These are phyloP conservation scores for Coregonus clupeaformis DNA, from an alignment of 2,113 vertebrate species.

Conservation along the genomic window DNA sequence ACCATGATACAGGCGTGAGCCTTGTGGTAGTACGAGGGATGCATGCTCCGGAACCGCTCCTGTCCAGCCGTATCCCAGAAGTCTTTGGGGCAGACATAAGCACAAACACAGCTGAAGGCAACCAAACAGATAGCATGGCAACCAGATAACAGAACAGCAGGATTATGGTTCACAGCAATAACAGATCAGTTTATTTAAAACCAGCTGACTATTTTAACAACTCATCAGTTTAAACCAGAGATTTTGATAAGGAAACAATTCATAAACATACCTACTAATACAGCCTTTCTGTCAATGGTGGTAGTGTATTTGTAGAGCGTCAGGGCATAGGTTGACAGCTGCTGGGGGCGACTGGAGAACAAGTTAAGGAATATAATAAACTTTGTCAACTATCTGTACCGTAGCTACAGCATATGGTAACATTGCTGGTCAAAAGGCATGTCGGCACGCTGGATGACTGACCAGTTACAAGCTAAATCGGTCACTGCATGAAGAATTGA, in stretches of 20 bases:
- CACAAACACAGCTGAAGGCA: background rate
- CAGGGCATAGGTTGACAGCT: slow-evolving; percentile 92
- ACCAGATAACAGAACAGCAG: background rate
- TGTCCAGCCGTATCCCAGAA: slow-evolving; percentile 98
- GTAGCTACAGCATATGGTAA: too few species aligned
- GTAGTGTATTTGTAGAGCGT: slow-evolving; percentile 89
- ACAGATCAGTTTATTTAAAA: background rate
- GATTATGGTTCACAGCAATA: background rate
- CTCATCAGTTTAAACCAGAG: background rate
- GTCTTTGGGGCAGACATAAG: slow-evolving; percentile 72
- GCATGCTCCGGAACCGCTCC: slow-evolving; percentile 95
- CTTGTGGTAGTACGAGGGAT: slow-evolving; percentile 95
- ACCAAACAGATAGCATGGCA: background rate
- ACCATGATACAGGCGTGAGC: slow-evolving; percentile 98
- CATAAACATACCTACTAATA: slow-evolving; percentile 84
- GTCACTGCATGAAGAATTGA: too few species aligned
- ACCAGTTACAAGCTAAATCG: background rate
- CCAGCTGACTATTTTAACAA: background rate
- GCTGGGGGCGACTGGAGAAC: slow-evolving; percentile 83
- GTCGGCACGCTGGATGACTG: background rate
- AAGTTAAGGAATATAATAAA: slow-evolving; percentile 65
- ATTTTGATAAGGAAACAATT: background rate
- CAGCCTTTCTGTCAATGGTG: slow-evolving; percentile 75
- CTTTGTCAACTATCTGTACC: background rate
- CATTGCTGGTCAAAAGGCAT: background rate